A percentile compares a stretch with the other conserved stretches of the same genome.
Conservation (phyloP, 1,140 invertebrate genomes). For the Trichoplusia ni region DNA sequence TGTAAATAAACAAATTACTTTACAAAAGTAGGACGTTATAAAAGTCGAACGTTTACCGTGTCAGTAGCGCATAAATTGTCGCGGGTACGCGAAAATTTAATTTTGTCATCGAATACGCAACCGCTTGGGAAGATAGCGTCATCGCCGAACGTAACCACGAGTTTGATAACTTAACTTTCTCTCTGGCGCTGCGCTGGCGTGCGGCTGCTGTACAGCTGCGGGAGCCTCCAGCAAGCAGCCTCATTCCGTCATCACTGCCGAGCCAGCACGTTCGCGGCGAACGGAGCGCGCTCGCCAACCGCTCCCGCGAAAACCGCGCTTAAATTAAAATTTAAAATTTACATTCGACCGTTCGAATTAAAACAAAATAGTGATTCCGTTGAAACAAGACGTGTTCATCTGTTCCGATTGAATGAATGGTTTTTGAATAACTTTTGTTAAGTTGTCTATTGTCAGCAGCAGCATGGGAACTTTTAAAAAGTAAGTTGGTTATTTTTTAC, state of each 20-base stretch:
- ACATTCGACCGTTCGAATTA: slow-evolving; percentile 30
- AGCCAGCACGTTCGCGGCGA: slow-evolving; percentile 58
- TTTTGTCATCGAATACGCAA: slow-evolving; percentile 78
- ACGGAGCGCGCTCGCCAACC: slow-evolving; percentile 56
- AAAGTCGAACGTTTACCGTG: slow-evolving; percentile 61
- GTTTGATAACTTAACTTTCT: slow-evolving; percentile 79
- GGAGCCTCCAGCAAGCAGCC: slow-evolving; percentile 50
- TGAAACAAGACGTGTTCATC: slow-evolving; percentile 46
- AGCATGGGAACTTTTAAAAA: slow-evolving; percentile 65
- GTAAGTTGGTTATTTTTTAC: slow-evolving; percentile 56
- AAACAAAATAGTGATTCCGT: slow-evolving; percentile 31
- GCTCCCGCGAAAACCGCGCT: slow-evolving; percentile 39
- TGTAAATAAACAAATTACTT: slow-evolving; percentile 34
- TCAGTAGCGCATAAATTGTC: slow-evolving; percentile 66
- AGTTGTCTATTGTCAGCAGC: slow-evolving; percentile 44
- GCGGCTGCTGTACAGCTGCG: slow-evolving; percentile 38
- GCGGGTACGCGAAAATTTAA: slow-evolving; percentile 64
- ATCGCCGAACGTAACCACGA: slow-evolving; percentile 73
- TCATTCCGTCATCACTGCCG: slow-evolving; percentile 61
- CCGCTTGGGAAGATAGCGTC: slow-evolving; percentile 68
- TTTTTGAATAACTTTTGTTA: slow-evolving; percentile 57
- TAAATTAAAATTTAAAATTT: slow-evolving; percentile 40
- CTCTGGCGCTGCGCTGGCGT: slow-evolving; percentile 45
- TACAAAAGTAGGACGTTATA: slow-evolving; percentile 56
- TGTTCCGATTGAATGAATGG: slow-evolving; percentile 56